phyloP scores from a whole-genome alignment of 2,113 vertebrate genomes.

The Hystrix brachyura region DNA sequence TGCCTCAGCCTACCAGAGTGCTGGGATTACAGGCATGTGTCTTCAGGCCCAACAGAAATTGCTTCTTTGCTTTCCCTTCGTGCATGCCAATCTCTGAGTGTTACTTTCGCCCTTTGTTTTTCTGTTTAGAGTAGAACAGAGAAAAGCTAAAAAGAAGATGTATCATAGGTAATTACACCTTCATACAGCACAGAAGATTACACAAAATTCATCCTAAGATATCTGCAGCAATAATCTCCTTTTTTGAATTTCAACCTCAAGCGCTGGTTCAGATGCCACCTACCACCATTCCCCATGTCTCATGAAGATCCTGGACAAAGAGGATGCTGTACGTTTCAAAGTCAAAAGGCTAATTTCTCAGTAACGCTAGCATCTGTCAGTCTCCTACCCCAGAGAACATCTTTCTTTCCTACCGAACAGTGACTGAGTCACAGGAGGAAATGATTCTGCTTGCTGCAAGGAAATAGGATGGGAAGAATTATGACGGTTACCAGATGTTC shows the following conservation, averaged over 20 bases:
- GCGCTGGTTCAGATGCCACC: neutral
- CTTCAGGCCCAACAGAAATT: neutral
- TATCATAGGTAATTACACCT: neutral
- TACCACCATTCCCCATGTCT: neutral
- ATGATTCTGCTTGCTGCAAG: conserved; percentile 67
- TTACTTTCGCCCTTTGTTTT: neutral
- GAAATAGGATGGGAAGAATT: conserved; percentile 59
- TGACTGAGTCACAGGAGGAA: conserved; percentile 66
- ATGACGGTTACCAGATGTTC: conserved; percentile 71
- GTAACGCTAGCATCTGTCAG: conserved; percentile 20
- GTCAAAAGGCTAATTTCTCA: conserved; percentile 48
- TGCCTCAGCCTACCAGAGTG: neutral
- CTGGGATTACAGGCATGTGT: neutral
- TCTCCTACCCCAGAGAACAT: conserved; percentile 40
- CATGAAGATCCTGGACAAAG: neutral
- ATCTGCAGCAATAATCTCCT: neutral
- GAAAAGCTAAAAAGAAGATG: neutral
- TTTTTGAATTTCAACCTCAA: neutral
- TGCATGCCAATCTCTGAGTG: neutral
- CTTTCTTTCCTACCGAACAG: conserved; percentile 42
- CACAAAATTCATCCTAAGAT: neutral
- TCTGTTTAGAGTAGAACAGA: neutral
- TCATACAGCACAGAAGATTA: neutral
- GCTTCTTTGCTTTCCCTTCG: neutral
- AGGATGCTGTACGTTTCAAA: neutral